phyloP scores from a whole-genome alignment of 2,113 vertebrate species.

The Sylvietta virens region DNA sequence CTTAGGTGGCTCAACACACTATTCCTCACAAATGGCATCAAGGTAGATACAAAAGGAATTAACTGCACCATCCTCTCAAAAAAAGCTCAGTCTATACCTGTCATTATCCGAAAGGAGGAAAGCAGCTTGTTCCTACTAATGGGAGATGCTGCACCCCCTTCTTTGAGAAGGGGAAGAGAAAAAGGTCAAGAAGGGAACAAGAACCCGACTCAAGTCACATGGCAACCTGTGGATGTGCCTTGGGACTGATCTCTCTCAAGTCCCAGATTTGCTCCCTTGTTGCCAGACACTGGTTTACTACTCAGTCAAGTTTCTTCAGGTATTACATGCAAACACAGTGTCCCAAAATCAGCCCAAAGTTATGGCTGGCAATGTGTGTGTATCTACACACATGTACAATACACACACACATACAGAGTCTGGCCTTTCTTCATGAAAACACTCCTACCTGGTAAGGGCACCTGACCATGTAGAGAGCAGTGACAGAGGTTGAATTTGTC shows the following conservation, averaged over 20 bases:
- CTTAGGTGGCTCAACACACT: neutral
- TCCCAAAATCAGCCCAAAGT: neutral
- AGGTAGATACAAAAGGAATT: neutral
- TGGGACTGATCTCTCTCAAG: neutral
- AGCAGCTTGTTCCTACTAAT: neutral
- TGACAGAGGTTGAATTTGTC: constrained; percentile 6
- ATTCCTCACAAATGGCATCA: neutral
- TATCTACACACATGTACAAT: neutral
- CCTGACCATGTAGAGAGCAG: neutral
- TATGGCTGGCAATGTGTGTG: no score
- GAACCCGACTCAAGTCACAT: neutral
- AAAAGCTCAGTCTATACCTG: neutral
- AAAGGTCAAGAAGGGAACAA: neutral
- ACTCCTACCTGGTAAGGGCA: neutral
- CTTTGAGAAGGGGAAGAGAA: neutral
- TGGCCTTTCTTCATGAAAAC: neutral
- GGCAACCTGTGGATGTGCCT: neutral
- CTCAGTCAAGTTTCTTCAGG: neutral
- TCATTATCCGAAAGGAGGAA: neutral
- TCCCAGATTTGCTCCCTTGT: neutral
- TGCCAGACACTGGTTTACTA: neutral
- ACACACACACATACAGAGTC: neutral
- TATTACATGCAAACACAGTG: neutral
- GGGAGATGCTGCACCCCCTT: neutral
- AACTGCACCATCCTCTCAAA: neutral